These are phyloP conservation scores for Dione juno DNA, from an alignment of 2,888 invertebrate species.

Conservation along the genomic window DNA sequence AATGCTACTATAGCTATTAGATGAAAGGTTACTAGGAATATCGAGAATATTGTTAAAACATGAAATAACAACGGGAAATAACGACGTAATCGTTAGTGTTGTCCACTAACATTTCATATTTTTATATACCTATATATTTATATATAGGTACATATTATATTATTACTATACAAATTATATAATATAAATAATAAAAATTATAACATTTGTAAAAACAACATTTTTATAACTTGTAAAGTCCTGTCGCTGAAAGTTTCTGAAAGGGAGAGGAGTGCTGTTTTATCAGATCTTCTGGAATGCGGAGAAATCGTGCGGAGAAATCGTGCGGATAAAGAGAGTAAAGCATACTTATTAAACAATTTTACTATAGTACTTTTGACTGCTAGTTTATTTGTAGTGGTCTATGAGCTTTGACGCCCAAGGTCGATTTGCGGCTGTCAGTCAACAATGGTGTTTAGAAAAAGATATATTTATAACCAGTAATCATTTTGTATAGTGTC, in stretches of 20 bases:
- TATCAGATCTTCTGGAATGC: too few species aligned
- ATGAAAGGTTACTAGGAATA: too few species aligned
- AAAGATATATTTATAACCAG: constrained; percentile 15
- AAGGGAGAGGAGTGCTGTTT: too few species aligned
- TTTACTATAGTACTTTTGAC: constrained; percentile 18
- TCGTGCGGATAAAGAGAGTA: neutral
- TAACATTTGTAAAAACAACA: neutral
- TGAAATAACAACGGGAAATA: too few species aligned
- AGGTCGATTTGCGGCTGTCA: constrained; percentile 39
- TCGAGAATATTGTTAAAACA: too few species aligned
- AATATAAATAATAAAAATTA: neutral
- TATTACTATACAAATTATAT: neutral
- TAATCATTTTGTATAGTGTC: neutral
- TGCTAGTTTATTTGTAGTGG: constrained; percentile 28
- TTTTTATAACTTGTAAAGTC: neutral
- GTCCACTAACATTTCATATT: too few species aligned
- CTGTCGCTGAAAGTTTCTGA: too few species aligned
- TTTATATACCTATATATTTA: too few species aligned
- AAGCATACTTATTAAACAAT: neutral
- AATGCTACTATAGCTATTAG: too few species aligned
- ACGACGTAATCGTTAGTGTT: too few species aligned
- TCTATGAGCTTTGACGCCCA: constrained; percentile 19
- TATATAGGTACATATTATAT: too few species aligned
- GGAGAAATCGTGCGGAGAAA: neutral
- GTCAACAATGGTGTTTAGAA: constrained; percentile 40